Conservation (phyloP, 2,888 invertebrate genomes). For the Busseola fusca region DNA sequence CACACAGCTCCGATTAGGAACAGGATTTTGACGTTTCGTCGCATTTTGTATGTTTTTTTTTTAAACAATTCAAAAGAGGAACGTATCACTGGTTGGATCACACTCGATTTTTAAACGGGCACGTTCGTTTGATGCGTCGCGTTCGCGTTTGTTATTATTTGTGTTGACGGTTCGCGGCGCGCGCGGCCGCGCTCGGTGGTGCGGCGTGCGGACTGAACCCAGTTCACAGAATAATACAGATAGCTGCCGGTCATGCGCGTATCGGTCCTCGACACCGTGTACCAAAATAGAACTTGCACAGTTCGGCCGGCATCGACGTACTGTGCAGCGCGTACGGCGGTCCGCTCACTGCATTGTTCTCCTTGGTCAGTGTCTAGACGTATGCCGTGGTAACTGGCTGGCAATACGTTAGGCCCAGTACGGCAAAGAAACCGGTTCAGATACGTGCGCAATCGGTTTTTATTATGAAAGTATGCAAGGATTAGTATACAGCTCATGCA, state of each 20-base stretch:
- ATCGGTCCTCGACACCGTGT: conserved; percentile 77
- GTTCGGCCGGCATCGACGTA: conserved; percentile 62
- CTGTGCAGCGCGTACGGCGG: conserved; percentile 54
- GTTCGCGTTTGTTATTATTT: conserved; percentile 72
- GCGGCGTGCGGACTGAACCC: conserved; percentile 80
- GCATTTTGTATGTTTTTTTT: conserved; percentile 71
- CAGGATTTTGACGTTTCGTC: conserved; percentile 84
- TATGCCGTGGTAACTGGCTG: conserved; percentile 36
- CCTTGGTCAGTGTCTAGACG: conserved; percentile 62
- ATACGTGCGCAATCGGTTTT: conserved; percentile 20
- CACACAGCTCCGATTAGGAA: conserved; percentile 82
- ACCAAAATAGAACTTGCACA: conserved; percentile 79
- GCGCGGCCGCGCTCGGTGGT: conserved; percentile 85
- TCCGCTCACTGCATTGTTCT: conserved; percentile 69
- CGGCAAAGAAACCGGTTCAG: conserved; percentile 49
- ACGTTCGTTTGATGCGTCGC: conserved; percentile 62
- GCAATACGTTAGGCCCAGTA: conserved; percentile 34
- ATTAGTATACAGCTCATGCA: conserved; percentile 14
- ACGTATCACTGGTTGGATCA: conserved; percentile 63
- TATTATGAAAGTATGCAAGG: conserved; percentile 42
- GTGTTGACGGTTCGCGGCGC: conserved; percentile 74
- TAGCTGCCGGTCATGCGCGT: conserved; percentile 83
- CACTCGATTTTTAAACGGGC: conserved; percentile 52
- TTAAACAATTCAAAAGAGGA: conserved; percentile 44
- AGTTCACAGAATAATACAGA: conserved; percentile 66